Conservation (phyloP, 2,888 invertebrate genomes). For the Monoplex corrugatus region DNA sequence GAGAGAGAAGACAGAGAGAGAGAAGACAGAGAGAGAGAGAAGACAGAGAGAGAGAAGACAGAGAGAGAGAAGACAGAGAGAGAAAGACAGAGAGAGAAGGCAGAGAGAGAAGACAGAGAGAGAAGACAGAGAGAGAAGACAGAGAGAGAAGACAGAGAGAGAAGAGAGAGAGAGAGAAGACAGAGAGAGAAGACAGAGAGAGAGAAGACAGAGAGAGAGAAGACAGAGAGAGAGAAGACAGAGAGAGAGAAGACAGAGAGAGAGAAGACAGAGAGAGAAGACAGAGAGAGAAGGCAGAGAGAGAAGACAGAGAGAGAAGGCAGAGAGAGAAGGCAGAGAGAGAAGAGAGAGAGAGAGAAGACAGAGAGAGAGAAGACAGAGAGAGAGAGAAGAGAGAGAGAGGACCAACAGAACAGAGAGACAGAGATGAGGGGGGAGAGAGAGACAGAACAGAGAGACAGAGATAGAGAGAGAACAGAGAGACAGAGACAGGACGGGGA, state of each 20-base stretch:
- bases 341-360: neutral
- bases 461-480: no score
- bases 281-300: no score
- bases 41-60: no score
- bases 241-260: constrained; percentile 12
- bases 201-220: constrained; percentile 22
- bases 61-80: no score
- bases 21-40: no score
- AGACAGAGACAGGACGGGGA: neutral
- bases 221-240: neutral
- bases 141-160: neutral
- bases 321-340: no score
- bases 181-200: neutral
- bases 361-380: constrained; percentile 33
- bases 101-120: no score
- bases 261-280: neutral
- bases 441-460: no score
- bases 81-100: no score
- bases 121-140: no score
- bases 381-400: constrained; percentile 28
- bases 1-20: no score
- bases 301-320: no score
- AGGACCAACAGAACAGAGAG: neutral
- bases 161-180: neutral
- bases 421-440: neutral